Percentiles rank a stretch among this genome's conserved stretches.
These are phyloP conservation scores for Cryptus viduatorius DNA, from an alignment of 2,888 invertebrate species.

Conservation along the genomic window DNA sequence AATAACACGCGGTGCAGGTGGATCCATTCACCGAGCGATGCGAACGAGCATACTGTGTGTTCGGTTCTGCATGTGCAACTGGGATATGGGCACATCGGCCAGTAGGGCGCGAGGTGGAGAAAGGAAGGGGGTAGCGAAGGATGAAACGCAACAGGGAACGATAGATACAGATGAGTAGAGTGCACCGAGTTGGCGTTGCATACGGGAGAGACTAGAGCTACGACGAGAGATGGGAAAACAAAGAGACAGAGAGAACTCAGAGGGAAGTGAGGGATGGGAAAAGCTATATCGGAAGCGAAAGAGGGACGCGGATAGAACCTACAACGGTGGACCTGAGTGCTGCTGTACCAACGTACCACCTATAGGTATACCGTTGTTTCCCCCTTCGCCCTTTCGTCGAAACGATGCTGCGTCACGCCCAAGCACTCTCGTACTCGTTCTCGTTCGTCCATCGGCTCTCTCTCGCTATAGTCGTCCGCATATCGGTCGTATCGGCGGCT, in stretches of 20 bases:
- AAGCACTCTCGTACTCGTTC: constrained; percentile 58
- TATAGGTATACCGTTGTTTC: constrained; percentile 52
- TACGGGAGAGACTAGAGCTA: constrained; percentile 24
- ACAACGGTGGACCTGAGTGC: constrained; percentile 36
- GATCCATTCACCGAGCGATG: constrained; percentile 40
- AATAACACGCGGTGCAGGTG: constrained; percentile 40
- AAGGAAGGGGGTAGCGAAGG: constrained; percentile 13
- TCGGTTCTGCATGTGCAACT: constrained; percentile 15
- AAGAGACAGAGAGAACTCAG: constrained; percentile 18
- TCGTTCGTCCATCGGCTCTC: constrained; percentile 3
- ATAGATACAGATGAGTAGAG: constrained; percentile 60
- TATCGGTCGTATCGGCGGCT: background rate
- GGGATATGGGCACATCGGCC: constrained; percentile 18
- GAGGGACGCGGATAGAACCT: constrained; percentile 17
- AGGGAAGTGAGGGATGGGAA: constrained; percentile 46
- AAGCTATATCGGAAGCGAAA: constrained; percentile 25
- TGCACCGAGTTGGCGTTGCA: constrained; percentile 47
- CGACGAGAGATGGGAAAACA: constrained; percentile 31
- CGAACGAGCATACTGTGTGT: constrained; percentile 12
- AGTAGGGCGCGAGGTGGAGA: background rate
- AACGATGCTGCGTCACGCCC: constrained; percentile 63
- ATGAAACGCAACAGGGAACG: constrained; percentile 54
- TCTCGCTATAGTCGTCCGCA: constrained; percentile 19
- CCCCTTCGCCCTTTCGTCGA: constrained; percentile 53
- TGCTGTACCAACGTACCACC: constrained; percentile 39